Evolutionary conservation across 2,113 vertebrate species (phyloP).

Genomic region (Oenanthe oenanthe): DNA sequence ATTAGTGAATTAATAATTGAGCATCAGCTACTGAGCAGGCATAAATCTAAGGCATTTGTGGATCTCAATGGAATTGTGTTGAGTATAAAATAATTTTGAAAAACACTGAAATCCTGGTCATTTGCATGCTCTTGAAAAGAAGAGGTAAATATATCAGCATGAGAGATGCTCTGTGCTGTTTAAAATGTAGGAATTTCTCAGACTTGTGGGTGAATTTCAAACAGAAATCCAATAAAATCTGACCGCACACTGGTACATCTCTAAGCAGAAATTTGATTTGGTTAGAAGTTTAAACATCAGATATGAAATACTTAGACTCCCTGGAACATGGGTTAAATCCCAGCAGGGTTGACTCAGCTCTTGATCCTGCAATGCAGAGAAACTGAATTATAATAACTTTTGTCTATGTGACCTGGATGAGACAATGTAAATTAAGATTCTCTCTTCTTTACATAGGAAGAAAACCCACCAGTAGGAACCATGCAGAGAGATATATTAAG

Average conservation of each 20-base stretch:
- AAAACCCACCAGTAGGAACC: neutral
- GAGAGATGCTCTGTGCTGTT: neutral
- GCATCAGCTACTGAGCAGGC: conserved; percentile 19
- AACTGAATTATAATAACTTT: conserved; percentile 1
- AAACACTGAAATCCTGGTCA: neutral
- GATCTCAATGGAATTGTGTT: neutral
- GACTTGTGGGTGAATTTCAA: conserved; percentile 3
- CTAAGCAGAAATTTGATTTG: conserved; percentile 27
- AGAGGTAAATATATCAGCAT: neutral
- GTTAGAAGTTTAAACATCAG: conserved; percentile 20
- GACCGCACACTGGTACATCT: neutral
- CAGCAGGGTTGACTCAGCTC: conserved; percentile 36
- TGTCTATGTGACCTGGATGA: neutral
- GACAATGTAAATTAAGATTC: neutral
- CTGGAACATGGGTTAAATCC: conserved; percentile 35
- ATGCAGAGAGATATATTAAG: neutral
- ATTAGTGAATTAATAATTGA: conserved; percentile 66
- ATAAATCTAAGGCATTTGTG: conserved; percentile 32
- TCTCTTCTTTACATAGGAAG: neutral
- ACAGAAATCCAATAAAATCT: conserved; percentile 10
- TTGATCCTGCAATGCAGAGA: conserved; percentile 39
- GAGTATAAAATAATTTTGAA: neutral
- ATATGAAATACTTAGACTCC: conserved; percentile 27
- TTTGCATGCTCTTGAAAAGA: neutral
- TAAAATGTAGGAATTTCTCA: conserved; percentile 11